phyloP scores from a whole-genome alignment of 2,797 vertebrate species.

The Rhinichthys osculus region DNA sequence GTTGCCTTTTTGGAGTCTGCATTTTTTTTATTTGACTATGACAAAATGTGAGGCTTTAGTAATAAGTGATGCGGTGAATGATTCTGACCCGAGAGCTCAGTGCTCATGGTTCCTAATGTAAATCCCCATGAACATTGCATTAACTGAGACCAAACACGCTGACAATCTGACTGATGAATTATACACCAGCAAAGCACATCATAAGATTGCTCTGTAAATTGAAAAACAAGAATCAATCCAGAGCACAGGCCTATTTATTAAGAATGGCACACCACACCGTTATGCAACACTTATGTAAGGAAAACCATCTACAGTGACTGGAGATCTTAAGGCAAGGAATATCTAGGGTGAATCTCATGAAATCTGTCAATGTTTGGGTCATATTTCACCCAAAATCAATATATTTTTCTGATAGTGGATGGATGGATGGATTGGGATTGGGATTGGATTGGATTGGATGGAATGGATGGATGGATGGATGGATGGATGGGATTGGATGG shows the following conservation, averaged over 20 bases:
- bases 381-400: not conserved
- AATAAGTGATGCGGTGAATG: constrained; percentile 1
- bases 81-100: constrained; percentile 30
- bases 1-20: not conserved
- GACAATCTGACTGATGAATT: constrained; percentile 60
- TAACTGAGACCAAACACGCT: constrained; percentile 59
- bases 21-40: not conserved
- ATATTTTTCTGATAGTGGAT: not conserved
- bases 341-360: not conserved
- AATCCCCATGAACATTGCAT: constrained; percentile 35
- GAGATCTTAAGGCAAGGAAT: not conserved
- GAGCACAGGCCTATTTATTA: constrained; percentile 20
- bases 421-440: not conserved
- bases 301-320: not conserved
- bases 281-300: not conserved
- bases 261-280: not conserved
- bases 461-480: not conserved
- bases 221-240: constrained; percentile 58
- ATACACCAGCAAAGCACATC: constrained; percentile 51
- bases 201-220: constrained; percentile 57
- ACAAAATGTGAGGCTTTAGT: constrained; percentile 12
- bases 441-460: no score
- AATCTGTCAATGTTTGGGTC: not conserved
- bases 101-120: constrained; percentile 40
- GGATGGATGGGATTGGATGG: no score